phyloP scores from a whole-genome alignment of 1,140 invertebrate species.

The Hycleus cichorii region DNA sequence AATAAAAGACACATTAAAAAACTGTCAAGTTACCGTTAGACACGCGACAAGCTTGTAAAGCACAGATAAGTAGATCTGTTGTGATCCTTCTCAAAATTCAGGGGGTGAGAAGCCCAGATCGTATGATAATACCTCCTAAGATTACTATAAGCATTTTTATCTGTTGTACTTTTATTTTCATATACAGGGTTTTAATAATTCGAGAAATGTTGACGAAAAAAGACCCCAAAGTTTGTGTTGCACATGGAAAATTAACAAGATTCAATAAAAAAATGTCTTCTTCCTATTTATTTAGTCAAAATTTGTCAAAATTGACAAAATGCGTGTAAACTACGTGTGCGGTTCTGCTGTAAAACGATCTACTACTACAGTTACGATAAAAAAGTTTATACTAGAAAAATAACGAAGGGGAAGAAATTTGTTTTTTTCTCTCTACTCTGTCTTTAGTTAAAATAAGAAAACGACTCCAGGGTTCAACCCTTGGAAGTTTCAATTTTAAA shows the following conservation, averaged over 20 bases:
- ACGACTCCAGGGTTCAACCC: too few species aligned
- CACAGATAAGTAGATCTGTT: slow-evolving; percentile 12
- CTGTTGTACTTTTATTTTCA: too few species aligned
- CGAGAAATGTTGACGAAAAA: too few species aligned
- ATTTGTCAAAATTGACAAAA: slow-evolving; percentile 22
- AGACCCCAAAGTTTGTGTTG: neutral
- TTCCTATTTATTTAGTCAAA: slow-evolving; percentile 5
- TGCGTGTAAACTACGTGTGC: slow-evolving; percentile 8
- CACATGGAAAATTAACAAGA: neutral
- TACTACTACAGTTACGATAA: slow-evolving; percentile 1
- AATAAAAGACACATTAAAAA: slow-evolving; percentile 5
- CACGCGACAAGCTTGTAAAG: slow-evolving; percentile 17
- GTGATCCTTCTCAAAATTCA: slow-evolving; percentile 12
- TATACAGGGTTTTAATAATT: too few species aligned
- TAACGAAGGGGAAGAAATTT: neutral
- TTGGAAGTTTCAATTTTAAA: too few species aligned
- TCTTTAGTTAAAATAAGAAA: too few species aligned
- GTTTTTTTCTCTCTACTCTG: too few species aligned
- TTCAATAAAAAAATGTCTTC: neutral
- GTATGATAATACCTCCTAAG: slow-evolving; percentile 9
- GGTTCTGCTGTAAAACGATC: slow-evolving; percentile 9
- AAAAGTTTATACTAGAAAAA: neutral
- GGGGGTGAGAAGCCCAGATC: slow-evolving; percentile 4
- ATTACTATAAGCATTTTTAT: neutral
- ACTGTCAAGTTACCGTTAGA: slow-evolving; percentile 8